Percentiles rank a stretch among this genome's conserved stretches.
Evolutionary conservation across 2,797 vertebrate species (phyloP).

Genomic region (Momotus momota): DNA sequence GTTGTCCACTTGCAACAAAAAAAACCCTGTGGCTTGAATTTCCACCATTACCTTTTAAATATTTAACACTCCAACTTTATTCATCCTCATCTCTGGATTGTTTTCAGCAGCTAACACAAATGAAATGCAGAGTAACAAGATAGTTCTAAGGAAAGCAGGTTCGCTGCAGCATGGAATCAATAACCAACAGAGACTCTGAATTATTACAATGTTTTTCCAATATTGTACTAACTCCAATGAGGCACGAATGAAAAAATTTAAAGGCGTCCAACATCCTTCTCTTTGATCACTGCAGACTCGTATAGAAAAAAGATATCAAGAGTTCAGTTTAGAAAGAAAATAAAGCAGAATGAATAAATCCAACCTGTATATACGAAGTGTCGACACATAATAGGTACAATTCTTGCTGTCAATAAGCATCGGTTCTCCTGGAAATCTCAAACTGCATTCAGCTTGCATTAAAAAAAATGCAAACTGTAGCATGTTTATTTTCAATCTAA

Average conservation of each 20-base stretch:
- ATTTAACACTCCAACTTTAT: neutral
- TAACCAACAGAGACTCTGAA: neutral
- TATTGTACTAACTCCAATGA: neutral
- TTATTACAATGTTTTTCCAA: neutral
- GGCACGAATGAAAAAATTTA: neutral
- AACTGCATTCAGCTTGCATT: neutral
- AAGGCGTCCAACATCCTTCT: neutral
- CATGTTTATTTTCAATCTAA: slow-evolving; percentile 5
- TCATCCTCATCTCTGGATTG: neutral
- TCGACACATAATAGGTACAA: neutral
- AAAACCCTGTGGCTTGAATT: neutral
- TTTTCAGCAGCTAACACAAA: neutral
- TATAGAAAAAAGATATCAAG: neutral
- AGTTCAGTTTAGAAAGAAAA: neutral
- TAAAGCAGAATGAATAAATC: neutral
- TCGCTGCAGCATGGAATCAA: neutral
- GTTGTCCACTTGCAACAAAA: neutral
- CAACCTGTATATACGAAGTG: neutral
- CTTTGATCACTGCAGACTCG: neutral
- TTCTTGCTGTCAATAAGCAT: neutral
- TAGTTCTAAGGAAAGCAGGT: neutral
- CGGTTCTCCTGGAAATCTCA: neutral
- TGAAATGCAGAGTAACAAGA: neutral
- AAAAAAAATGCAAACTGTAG: neutral
- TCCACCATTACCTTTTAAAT: neutral